phyloP scores from a whole-genome alignment of 2,113 vertebrate genomes.

The Malurus melanocephalus region DNA sequence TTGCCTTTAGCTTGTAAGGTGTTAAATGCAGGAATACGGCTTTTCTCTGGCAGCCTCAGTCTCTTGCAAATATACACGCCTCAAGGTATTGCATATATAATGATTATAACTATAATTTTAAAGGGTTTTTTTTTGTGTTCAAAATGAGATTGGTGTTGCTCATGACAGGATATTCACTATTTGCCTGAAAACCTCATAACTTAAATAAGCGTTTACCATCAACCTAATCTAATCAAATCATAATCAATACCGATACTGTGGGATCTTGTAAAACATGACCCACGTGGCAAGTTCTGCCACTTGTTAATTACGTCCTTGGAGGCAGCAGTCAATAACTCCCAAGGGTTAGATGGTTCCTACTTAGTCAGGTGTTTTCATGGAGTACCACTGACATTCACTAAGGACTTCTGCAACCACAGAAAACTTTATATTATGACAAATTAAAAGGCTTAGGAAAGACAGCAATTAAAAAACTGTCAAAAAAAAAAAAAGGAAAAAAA shows the following conservation, averaged over 20 bases:
- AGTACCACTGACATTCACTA: slow-evolving; percentile 57
- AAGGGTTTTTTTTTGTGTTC: not conserved
- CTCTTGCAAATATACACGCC: not conserved
- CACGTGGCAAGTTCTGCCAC: slow-evolving; percentile 50
- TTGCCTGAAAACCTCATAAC: slow-evolving; percentile 28
- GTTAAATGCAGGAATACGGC: not conserved
- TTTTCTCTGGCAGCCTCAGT: not conserved
- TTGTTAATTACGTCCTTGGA: slow-evolving; percentile 58
- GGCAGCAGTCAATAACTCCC: slow-evolving; percentile 60
- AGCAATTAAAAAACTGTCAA: slow-evolving; percentile 56
- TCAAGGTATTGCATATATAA: not conserved
- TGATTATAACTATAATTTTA: not conserved
- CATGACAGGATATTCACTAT: not conserved
- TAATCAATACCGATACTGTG: slow-evolving; percentile 51
- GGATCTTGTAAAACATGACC: slow-evolving; percentile 59
- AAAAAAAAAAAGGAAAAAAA: not conserved
- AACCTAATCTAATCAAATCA: slow-evolving; percentile 51
- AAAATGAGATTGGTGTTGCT: not conserved
- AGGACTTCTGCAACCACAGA: slow-evolving; percentile 58
- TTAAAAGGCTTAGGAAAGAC: slow-evolving; percentile 63
- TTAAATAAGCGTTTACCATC: slow-evolving; percentile 42
- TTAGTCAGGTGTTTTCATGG: slow-evolving; percentile 64
- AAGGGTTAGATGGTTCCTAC: slow-evolving; percentile 55
- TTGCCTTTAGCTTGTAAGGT: slow-evolving; percentile 16
- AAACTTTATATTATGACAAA: slow-evolving; percentile 62